Evolutionary conservation across 2,888 invertebrate species (phyloP).

Genomic region (Scaptomyza reducta): DNA sequence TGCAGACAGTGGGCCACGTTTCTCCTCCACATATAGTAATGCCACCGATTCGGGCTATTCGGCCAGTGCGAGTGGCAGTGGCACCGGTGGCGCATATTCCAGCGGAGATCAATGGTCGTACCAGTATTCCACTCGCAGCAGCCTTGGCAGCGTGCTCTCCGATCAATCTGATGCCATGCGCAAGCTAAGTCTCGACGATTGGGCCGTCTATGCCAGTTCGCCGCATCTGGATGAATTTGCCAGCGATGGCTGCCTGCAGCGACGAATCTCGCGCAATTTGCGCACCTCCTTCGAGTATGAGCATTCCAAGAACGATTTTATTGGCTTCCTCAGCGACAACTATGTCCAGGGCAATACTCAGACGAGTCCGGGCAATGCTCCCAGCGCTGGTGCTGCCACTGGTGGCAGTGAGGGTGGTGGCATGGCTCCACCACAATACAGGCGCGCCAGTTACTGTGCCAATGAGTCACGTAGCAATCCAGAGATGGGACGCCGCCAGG

Average conservation of each 20-base stretch:
- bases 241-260: constrained; percentile 86
- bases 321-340: constrained; percentile 83
- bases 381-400: constrained; percentile 16
- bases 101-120: constrained; percentile 83
- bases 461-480: constrained; percentile 83
- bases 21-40: constrained; percentile 81
- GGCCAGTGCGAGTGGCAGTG: constrained; percentile 73
- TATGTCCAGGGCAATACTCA: constrained; percentile 41
- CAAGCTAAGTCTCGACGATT: constrained; percentile 81
- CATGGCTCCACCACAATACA: constrained; percentile 75
- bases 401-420: constrained; percentile 80
- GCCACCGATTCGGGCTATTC: constrained; percentile 84
- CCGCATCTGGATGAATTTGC: constrained; percentile 81
- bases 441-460: constrained; percentile 77
- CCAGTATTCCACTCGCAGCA: constrained; percentile 84
- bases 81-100: constrained; percentile 63
- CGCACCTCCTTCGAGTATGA: constrained; percentile 84
- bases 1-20: constrained; percentile 71
- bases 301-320: constrained; percentile 83
- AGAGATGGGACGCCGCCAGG: constrained; percentile 80
- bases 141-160: constrained; percentile 83
- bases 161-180: constrained; percentile 81
- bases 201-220: constrained; percentile 79
- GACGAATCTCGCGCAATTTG: constrained; percentile 86
- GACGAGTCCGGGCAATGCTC: constrained; percentile 19